Evolutionary conservation across 2,797 vertebrate genomes (phyloP).

Genomic region (Eremophila alpestris): DNA sequence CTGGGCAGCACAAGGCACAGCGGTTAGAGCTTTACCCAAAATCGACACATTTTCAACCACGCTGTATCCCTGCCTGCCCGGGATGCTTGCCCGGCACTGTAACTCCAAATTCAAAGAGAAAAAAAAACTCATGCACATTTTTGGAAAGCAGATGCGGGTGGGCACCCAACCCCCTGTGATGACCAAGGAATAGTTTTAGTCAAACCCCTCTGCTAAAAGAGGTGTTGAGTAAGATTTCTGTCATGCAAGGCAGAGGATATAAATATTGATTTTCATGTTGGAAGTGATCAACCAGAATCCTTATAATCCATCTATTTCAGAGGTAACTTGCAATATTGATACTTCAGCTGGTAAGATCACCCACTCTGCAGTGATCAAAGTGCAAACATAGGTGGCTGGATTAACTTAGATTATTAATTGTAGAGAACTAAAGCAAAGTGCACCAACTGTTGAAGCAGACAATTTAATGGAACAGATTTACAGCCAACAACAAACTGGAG

Average conservation of each 20-base stretch:
- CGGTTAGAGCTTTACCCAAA: not conserved
- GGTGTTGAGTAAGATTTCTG: not conserved
- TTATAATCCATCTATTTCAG: not conserved
- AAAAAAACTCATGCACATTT: not conserved
- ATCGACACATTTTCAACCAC: not conserved
- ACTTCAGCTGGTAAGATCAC: not conserved
- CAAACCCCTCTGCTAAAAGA: not conserved
- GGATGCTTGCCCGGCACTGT: not conserved
- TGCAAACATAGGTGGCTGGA: not conserved
- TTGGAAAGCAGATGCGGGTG: not conserved
- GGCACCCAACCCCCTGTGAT: not conserved
- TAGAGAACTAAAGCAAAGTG: not conserved
- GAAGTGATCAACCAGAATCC: not conserved
- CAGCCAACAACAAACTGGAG: not conserved
- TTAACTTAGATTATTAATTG: not conserved
- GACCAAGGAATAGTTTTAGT: not conserved
- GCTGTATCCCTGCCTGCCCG: not conserved
- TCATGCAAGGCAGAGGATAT: not conserved
- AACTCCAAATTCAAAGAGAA: not conserved
- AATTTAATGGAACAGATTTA: not conserved
- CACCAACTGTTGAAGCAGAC: not conserved
- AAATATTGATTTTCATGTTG: not conserved
- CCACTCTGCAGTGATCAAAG: not conserved
- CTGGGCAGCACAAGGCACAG: constrained; percentile 29
- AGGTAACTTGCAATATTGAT: not conserved